Evolutionary conservation across 1,140 invertebrate genomes (phyloP), one percentile per base, ranked within the genome.

Genomic region (Anastrepha ludens): DNA sequence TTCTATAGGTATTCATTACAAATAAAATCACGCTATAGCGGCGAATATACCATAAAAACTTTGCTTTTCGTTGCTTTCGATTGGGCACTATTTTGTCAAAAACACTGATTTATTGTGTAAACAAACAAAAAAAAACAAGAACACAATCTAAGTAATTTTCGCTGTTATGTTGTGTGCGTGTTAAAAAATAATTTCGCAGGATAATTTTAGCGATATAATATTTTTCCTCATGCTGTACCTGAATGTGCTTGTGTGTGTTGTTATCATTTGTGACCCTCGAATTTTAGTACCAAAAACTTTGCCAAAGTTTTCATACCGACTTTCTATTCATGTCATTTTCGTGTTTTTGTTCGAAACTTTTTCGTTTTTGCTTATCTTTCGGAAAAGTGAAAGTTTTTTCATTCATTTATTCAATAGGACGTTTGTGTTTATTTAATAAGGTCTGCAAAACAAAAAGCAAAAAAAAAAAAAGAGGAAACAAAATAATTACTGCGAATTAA

Each of bases 141-240:
- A 81, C 55, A 81, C 47, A 55, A 55, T 11, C 47, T 81, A 81
- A 81, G 74, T 81, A 81, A 81, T 81, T 81, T 81, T 55, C 47
- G 44, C 5, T 81, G 74, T 81, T 9, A 2, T 50, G 39, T 55
- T 55, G 47, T 50, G 58, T 87, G 86, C 86, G 86, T 87, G 86
- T 59, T 87, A 87, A 74, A 78, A 87, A 87, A 87, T 87, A 87
- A 87, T 87, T 87, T 87, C 86, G 65, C 86, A 29, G 70, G 86
- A 87, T 87, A 87, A 87, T 87, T 87, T 55, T 58, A 41, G 62
- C 41, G 2, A 41, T n/a, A n/a, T 81, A 55, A 47, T 20, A 81
- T 55, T 81, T 55, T 2, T 55, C 2, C 67, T 39, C 39, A 74
- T 3, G 15, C 13, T 74, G 11, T 5, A 47, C 4, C 17, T 47